phyloP scores from a whole-genome alignment of 2,888 invertebrate species.

The Prosapia bicincta region DNA sequence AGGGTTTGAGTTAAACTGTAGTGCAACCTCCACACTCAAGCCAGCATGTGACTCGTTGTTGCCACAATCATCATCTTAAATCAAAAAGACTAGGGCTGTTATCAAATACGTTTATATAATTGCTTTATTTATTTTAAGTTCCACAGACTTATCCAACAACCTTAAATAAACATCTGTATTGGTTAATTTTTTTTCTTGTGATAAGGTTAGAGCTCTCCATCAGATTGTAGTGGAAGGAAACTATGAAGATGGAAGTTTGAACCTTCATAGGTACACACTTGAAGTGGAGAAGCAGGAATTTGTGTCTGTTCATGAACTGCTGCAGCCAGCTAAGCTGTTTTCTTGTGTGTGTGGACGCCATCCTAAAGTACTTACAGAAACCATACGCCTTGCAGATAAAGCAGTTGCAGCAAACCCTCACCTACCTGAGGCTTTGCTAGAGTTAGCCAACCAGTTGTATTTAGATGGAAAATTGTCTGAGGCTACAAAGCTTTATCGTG shows the following conservation, averaged over 20 bases:
- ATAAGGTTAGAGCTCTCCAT: constrained; percentile 60
- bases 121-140: no score
- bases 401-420: constrained; percentile 50
- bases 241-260: constrained; percentile 65
- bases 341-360: constrained; percentile 33
- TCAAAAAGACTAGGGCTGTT: no score
- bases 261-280: constrained; percentile 63
- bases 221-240: constrained; percentile 74
- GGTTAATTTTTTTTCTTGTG: no score
- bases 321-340: constrained; percentile 14
- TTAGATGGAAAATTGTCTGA: constrained; percentile 72
- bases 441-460: constrained; percentile 77
- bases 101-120: no score
- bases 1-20: no score
- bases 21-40: no score
- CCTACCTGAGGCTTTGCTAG: constrained; percentile 49
- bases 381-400: constrained; percentile 73
- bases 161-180: no score
- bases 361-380: constrained; percentile 62
- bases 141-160: no score
- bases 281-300: constrained; percentile 70
- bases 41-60: no score
- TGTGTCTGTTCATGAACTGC: constrained; percentile 53
- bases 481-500: constrained; percentile 73
- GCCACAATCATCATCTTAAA: no score